These are phyloP conservation scores for Drosophila biarmipes DNA, from an alignment of 1,140 invertebrate genomes.

Conservation along the genomic window DNA sequence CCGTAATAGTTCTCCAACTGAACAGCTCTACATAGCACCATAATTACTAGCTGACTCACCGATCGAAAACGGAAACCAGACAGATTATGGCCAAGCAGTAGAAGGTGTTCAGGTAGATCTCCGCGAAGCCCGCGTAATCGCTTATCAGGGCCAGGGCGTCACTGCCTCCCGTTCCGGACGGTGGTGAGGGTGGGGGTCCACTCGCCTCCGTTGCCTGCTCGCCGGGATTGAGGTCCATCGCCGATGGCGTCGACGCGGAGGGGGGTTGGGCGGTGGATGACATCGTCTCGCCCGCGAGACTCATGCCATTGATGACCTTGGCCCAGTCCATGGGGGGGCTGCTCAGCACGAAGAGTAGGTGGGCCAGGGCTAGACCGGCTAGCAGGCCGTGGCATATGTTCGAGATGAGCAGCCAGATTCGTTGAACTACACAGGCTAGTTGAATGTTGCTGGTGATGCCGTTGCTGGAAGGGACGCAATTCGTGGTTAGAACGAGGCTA, in stretches of 20 bases:
- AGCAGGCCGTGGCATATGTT: constrained; percentile 84
- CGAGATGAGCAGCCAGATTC: constrained; percentile 83
- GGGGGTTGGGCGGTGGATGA: constrained; percentile 20
- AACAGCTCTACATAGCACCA: too few species aligned
- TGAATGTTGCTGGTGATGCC: constrained; percentile 77
- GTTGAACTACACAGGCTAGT: constrained; percentile 83
- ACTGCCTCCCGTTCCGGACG: constrained; percentile 24
- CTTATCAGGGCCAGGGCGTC: constrained; percentile 62
- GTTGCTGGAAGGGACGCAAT: constrained; percentile 37
- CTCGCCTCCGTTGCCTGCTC: constrained; percentile 22
- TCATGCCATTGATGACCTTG: constrained; percentile 74
- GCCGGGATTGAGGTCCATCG: constrained; percentile 11
- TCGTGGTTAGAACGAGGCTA: not conserved
- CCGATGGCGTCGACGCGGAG: constrained; percentile 11
- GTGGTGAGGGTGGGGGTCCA: constrained; percentile 1
- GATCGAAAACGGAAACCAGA: constrained; percentile 83
- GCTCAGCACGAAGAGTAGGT: constrained; percentile 80
- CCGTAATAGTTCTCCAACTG: too few species aligned
- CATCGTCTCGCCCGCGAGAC: constrained; percentile 77
- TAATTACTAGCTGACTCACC: constrained; percentile 60
- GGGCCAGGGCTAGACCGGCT: constrained; percentile 83
- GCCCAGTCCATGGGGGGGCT: constrained; percentile 82
- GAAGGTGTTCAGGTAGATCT: constrained; percentile 83
- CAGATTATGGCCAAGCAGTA: constrained; percentile 83
- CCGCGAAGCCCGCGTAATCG: constrained; percentile 79